Percentiles rank a stretch among this genome's conserved stretches.
Conservation (phyloP, 2,797 vertebrate species). For the Melanitta fusca region DNA sequence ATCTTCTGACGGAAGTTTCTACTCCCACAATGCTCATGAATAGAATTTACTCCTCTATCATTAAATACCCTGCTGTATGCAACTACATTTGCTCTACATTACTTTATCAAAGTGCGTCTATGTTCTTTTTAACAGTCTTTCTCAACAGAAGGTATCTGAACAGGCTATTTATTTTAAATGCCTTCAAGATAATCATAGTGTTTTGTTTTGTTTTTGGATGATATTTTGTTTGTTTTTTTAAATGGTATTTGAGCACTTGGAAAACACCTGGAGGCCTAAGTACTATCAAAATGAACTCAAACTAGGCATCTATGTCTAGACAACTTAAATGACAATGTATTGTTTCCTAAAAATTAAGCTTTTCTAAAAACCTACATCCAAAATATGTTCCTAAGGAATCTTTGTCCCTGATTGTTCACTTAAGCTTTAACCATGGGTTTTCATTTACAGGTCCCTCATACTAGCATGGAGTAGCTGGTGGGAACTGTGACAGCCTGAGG, state of each 20-base stretch:
- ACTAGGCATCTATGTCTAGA: conserved; percentile 21
- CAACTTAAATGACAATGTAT: neutral
- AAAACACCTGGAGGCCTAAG: neutral
- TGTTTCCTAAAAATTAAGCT: neutral
- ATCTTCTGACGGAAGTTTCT: neutral
- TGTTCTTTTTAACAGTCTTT: neutral
- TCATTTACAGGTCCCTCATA: neutral
- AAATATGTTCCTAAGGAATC: neutral
- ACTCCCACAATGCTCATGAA: neutral
- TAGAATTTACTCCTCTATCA: neutral
- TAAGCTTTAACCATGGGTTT: neutral
- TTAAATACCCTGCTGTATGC: neutral
- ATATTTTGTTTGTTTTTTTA: accelerated
- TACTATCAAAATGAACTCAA: neutral
- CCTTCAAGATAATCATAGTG: neutral
- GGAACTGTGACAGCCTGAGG: neutral
- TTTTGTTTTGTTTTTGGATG: accelerated
- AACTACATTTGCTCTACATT: neutral
- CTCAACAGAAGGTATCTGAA: neutral
- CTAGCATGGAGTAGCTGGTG: neutral
- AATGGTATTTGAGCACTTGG: neutral
- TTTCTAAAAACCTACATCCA: neutral
- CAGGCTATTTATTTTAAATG: neutral
- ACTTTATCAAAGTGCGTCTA: neutral
- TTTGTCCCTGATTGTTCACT: neutral